Conservation (phyloP, 2,888 invertebrate genomes). For the Proisotoma minuta region DNA sequence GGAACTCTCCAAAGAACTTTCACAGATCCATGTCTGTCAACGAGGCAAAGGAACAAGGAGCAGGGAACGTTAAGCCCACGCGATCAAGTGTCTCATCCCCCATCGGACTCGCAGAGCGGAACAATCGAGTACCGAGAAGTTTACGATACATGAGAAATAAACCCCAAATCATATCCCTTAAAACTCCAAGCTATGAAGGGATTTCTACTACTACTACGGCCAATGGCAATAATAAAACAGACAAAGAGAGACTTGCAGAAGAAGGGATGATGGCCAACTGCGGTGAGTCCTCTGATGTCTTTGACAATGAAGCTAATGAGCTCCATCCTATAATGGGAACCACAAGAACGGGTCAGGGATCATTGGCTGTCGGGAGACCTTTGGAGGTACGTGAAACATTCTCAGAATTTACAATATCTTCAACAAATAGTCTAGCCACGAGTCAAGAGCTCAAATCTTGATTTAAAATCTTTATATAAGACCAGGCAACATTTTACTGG, state of each 20-base stretch:
- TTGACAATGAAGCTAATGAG: conserved; percentile 27
- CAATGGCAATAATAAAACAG: neutral
- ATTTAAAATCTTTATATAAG: too few relatives aligned
- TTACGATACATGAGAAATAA: conserved; percentile 84
- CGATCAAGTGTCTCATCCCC: neutral
- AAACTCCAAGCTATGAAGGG: conserved; percentile 73
- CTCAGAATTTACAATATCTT: too few relatives aligned
- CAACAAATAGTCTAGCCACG: too few relatives aligned
- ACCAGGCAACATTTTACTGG: too few relatives aligned
- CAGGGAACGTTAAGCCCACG: neutral
- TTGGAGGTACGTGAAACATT: conserved; percentile 70
- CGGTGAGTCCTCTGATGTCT: conserved; percentile 2
- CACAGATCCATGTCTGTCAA: conserved; percentile 35
- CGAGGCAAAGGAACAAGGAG: conserved; percentile 26
- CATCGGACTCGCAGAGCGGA: conserved; percentile 11
- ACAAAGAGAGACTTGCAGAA: conserved; percentile 26
- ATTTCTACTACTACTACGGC: neutral
- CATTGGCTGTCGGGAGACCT: conserved; percentile 66
- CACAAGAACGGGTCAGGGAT: conserved; percentile 26
- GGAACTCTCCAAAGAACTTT: conserved; percentile 20
- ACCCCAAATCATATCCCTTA: conserved; percentile 81
- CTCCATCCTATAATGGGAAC: conserved; percentile 38
- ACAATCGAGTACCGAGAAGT: conserved; percentile 58
- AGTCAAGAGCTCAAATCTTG: too few relatives aligned
- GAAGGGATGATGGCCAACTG: conserved; percentile 25